Percentiles rank a stretch among this genome's conserved stretches.
phyloP scores from a whole-genome alignment of 2,888 invertebrate genomes.

The Rhogogaster chlorosoma region DNA sequence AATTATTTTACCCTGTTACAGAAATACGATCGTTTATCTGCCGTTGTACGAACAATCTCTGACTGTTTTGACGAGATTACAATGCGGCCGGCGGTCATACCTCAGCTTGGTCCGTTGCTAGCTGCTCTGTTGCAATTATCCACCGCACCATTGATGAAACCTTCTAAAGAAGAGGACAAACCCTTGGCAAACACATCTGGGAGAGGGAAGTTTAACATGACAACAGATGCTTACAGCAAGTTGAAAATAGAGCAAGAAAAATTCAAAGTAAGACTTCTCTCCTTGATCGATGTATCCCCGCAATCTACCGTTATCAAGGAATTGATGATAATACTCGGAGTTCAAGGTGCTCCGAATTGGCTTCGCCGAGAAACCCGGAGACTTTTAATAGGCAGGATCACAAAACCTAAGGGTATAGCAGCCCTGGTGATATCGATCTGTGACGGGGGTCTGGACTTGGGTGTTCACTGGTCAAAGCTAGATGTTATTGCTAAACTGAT shows the following conservation, averaged over 20 bases:
- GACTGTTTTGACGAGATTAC: slow-evolving; percentile 64
- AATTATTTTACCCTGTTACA: slow-evolving; percentile 58
- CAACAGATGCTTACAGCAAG: slow-evolving; percentile 79
- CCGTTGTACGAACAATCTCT: slow-evolving; percentile 80
- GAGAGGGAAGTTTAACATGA: slow-evolving; percentile 78
- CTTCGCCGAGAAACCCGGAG: slow-evolving; percentile 82
- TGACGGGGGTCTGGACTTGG: slow-evolving; percentile 80
- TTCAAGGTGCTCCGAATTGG: slow-evolving; percentile 82
- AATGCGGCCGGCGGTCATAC: slow-evolving; percentile 65
- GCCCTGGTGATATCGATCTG: slow-evolving; percentile 84
- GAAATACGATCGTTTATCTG: slow-evolving; percentile 81
- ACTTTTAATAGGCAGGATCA: slow-evolving; percentile 82
- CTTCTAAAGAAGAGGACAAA: slow-evolving; percentile 64
- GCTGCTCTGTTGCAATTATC: slow-evolving; percentile 85
- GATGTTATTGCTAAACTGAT: slow-evolving; percentile 84
- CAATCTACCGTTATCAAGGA: slow-evolving; percentile 84
- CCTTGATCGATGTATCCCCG: slow-evolving; percentile 81
- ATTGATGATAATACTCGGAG: slow-evolving; percentile 83
- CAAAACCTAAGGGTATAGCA: slow-evolving; percentile 83
- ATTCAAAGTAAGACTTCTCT: slow-evolving; percentile 79
- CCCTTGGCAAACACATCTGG: slow-evolving; percentile 47
- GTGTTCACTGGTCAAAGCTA: slow-evolving; percentile 84
- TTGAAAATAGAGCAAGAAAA: slow-evolving; percentile 79
- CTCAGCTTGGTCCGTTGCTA: slow-evolving; percentile 78
- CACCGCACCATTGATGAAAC: slow-evolving; percentile 84